phyloP scores from a whole-genome alignment of 2,888 invertebrate genomes.

The Chloromyia formosa region DNA sequence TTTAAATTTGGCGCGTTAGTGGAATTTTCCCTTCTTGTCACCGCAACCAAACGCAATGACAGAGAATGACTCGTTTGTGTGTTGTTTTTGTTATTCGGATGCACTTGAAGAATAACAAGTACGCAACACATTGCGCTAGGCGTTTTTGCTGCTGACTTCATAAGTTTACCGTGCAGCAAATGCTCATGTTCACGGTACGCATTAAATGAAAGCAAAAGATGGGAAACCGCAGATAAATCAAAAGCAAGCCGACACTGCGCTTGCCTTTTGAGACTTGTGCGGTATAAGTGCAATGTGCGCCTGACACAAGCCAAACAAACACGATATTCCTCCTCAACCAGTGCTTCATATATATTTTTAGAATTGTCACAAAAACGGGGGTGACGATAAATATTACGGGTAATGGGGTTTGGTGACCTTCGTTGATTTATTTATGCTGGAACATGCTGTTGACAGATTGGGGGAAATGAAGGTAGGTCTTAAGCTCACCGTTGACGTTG shows the following conservation, averaged over 20 bases:
- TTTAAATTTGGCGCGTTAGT: conserved; percentile 45
- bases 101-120: conserved; percentile 27
- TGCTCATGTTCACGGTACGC: conserved; percentile 29
- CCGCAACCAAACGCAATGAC: conserved; percentile 5
- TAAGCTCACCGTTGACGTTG: neutral
- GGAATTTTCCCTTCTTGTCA: conserved; percentile 35
- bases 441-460: neutral
- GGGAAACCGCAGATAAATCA: conserved; percentile 41
- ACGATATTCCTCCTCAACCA: neutral
- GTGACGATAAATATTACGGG: conserved; percentile 19
- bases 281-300: conserved; percentile 27
- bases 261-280: neutral
- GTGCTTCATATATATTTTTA: conserved; percentile 6
- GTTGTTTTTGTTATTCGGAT: neutral
- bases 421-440: conserved; percentile 27
- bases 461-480: neutral
- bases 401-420: conserved; percentile 33
- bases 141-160: neutral
- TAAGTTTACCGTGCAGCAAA: conserved; percentile 15
- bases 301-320: neutral
- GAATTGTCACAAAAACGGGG: conserved; percentile 15
- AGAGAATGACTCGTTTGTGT: neutral
- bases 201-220: conserved; percentile 22
- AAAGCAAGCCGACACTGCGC: conserved; percentile 25
- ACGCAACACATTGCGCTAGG: neutral